Evolutionary conservation across 2,113 vertebrate species (phyloP).

Genomic region (Baryphthengus martii): DNA sequence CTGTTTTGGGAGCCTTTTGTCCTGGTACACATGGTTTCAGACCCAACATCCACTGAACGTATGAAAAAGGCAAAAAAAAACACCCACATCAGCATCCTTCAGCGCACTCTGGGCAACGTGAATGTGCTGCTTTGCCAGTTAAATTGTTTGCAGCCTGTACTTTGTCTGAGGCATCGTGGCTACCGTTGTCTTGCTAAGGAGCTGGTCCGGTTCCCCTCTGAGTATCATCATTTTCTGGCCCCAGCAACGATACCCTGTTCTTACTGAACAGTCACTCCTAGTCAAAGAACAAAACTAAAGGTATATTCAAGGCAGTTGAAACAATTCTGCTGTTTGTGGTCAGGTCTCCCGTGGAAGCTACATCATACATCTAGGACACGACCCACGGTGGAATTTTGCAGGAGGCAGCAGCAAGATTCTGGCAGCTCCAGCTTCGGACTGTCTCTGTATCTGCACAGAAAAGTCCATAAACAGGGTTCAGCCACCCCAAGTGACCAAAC

Average conservation of each 20-base stretch:
- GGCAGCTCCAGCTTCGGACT: neutral
- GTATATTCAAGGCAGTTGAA: neutral
- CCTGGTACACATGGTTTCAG: accelerated
- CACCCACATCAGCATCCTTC: neutral
- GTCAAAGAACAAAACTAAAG: neutral
- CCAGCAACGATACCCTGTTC: neutral
- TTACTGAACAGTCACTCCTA: neutral
- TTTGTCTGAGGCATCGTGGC: neutral
- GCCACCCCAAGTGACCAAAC: neutral
- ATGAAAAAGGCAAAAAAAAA: neutral
- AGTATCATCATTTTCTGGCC: neutral
- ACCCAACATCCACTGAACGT: neutral
- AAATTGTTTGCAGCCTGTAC: neutral
- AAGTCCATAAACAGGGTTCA: neutral
- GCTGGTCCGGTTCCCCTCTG: neutral
- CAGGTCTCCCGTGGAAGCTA: neutral
- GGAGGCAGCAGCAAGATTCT: neutral
- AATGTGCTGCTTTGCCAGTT: neutral
- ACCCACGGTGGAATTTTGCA: neutral
- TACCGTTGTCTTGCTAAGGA: neutral
- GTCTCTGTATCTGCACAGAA: accelerated
- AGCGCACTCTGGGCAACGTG: accelerated
- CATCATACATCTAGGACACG: neutral
- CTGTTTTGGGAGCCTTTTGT: neutral
- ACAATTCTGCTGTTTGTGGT: neutral